Conservation (phyloP, 1,140 invertebrate species). For the Diprion similis region DNA sequence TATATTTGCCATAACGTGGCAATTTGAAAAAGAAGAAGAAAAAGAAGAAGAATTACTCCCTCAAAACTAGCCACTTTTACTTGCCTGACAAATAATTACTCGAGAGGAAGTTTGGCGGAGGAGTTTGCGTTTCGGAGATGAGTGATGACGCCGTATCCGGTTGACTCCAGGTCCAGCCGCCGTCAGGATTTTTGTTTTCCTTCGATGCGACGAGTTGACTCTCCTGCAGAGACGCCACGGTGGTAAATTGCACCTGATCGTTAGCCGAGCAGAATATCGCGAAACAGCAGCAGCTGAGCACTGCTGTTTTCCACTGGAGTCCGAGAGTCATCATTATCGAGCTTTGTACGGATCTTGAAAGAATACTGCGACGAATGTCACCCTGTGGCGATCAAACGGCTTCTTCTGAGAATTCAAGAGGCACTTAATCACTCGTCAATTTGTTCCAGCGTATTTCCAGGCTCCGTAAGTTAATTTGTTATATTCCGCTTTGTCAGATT, state of each 20-base stretch:
- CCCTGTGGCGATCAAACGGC: not conserved
- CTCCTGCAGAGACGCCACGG: conserved; percentile 13
- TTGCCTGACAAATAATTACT: conserved; percentile 46
- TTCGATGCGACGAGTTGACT: conserved; percentile 29
- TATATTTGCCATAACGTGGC: not conserved
- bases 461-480: no score
- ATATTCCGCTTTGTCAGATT: not conserved
- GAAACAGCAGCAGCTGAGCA: no score
- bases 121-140: not conserved
- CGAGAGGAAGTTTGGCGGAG: not conserved
- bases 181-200: not conserved
- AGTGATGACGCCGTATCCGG: not conserved
- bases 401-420: not conserved
- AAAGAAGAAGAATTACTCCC: no score
- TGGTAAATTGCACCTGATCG: not conserved
- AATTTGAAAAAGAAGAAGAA: not conserved
- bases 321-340: not conserved
- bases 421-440: not conserved
- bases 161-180: not conserved
- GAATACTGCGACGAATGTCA: not conserved
- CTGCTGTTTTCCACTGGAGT: no score
- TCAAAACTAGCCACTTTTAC: not conserved
- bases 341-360: not conserved
- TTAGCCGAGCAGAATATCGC: not conserved
- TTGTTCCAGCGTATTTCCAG: not conserved